These are phyloP conservation scores for Panonychus citri DNA, from an alignment of 1,140 invertebrate species.

Conservation along the genomic window DNA sequence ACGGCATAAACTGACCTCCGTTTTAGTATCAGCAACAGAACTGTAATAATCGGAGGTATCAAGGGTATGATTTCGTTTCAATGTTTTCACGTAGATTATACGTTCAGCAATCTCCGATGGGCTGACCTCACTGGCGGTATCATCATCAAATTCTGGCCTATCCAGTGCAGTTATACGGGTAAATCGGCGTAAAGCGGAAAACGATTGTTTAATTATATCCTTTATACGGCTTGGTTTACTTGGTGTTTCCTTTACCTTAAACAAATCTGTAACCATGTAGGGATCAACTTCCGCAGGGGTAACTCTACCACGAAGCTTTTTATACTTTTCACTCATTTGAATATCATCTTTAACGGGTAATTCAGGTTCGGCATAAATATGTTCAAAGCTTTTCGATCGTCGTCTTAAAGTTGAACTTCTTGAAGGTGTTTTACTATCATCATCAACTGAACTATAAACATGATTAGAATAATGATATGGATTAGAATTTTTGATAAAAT, in stretches of 20 bases:
- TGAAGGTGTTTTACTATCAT: background rate
- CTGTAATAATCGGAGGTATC: background rate
- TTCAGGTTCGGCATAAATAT: conserved; percentile 1
- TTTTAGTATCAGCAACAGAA: background rate
- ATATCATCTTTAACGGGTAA: background rate
- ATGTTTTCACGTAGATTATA: background rate
- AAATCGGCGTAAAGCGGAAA: background rate
- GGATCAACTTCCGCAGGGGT: background rate
- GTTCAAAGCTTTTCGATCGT: background rate
- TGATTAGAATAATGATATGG: too few relatives aligned
- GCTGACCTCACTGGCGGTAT: background rate
- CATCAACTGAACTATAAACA: too few relatives aligned
- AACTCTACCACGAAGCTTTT: background rate
- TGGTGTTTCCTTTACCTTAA: background rate
- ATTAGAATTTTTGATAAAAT: background rate
- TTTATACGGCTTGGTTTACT: background rate
- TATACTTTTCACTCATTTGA: background rate
- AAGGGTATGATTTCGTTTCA: background rate
- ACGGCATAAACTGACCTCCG: background rate
- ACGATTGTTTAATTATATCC: background rate
- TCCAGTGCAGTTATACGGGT: background rate
- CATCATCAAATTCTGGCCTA: background rate
- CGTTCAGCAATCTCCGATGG: background rate
- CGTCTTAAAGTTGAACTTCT: background rate
- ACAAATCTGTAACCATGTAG: background rate